A percentile compares a stretch with the other conserved stretches of the same genome.
These are phyloP conservation scores for Cyrtonyx montezumae DNA, from an alignment of 2,113 vertebrate species.

Conservation along the genomic window DNA sequence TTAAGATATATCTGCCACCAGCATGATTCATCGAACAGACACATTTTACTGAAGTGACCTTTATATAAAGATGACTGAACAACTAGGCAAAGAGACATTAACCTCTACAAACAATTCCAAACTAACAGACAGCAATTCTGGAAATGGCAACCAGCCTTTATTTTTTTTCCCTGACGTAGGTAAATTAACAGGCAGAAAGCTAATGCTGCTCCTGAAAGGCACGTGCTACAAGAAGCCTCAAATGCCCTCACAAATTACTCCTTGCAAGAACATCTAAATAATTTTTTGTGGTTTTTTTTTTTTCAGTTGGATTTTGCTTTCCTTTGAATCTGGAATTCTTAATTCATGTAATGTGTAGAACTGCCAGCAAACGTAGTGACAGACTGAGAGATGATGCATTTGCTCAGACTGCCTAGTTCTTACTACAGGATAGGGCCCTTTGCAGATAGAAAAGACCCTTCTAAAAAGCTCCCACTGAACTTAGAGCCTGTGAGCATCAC, in stretches of 20 bases:
- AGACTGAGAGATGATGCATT: background rate
- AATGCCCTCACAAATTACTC: constrained; percentile 4
- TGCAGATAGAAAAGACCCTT: fast-evolving
- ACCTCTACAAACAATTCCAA: constrained; percentile 72
- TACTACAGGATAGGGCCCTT: background rate
- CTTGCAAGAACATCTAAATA: background rate
- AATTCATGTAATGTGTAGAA: background rate
- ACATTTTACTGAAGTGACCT: constrained; percentile 66
- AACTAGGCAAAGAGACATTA: constrained; percentile 65
- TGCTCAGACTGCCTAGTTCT: background rate
- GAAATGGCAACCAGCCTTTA: constrained; percentile 48
- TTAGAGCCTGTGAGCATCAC: background rate
- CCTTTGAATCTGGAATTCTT: constrained; percentile 3
- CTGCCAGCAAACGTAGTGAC: background rate
- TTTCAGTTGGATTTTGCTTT: background rate
- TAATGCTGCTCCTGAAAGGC: constrained; percentile 20
- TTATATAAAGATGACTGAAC: constrained; percentile 59
- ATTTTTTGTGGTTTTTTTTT: background rate
- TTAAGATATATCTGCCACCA: constrained; percentile 64
- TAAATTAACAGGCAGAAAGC: constrained; percentile 15
- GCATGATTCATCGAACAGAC: constrained; percentile 70
- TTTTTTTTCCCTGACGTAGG: background rate
- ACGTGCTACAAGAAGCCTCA: constrained; percentile 6
- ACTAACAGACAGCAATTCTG: constrained; percentile 51
- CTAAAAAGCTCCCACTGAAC: background rate